phyloP scores from a whole-genome alignment of 2,113 vertebrate species.

The Pyxicephalus adspersus region DNA sequence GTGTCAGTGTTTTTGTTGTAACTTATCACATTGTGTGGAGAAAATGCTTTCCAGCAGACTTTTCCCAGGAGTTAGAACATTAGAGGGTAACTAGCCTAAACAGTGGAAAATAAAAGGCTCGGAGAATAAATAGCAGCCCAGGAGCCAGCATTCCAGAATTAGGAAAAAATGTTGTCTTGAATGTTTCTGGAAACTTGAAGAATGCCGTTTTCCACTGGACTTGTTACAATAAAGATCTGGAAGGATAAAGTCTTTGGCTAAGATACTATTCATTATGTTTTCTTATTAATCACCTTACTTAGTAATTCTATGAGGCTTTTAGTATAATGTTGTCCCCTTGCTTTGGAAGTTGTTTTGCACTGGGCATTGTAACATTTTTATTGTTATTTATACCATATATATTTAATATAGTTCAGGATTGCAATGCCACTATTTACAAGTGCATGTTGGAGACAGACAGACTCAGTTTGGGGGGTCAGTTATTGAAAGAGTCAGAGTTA shows the following conservation, averaged over 20 bases:
- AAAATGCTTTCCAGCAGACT: constrained; percentile 22
- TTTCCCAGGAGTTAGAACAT: constrained; percentile 49
- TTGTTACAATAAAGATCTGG: constrained; percentile 33
- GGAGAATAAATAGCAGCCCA: constrained; percentile 45
- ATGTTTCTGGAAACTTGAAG: constrained; percentile 44
- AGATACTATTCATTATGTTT: constrained; percentile 4
- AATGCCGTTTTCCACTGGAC: constrained; percentile 30
- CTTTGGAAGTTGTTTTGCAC: no score
- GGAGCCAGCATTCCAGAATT: constrained; percentile 55
- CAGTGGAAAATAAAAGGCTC: constrained; percentile 55
- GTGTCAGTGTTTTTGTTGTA: constrained; percentile 34
- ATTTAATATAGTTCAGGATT: no score
- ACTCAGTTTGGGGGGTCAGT: no score
- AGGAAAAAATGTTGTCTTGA: constrained; percentile 48
- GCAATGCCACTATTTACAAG: no score
- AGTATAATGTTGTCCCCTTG: background rate
- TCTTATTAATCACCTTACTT: background rate
- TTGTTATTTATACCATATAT: no score
- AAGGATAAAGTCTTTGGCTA: constrained; percentile 33
- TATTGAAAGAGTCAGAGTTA: no score
- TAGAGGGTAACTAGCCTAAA: constrained; percentile 54
- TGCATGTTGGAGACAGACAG: no score
- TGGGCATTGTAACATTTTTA: no score
- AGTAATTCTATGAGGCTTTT: background rate
- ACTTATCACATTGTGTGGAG: constrained; percentile 26